These are phyloP conservation scores for Glandiceps talaboti DNA, from an alignment of 53 echinoderm and acorn worm genomes.

Conservation along the genomic window DNA sequence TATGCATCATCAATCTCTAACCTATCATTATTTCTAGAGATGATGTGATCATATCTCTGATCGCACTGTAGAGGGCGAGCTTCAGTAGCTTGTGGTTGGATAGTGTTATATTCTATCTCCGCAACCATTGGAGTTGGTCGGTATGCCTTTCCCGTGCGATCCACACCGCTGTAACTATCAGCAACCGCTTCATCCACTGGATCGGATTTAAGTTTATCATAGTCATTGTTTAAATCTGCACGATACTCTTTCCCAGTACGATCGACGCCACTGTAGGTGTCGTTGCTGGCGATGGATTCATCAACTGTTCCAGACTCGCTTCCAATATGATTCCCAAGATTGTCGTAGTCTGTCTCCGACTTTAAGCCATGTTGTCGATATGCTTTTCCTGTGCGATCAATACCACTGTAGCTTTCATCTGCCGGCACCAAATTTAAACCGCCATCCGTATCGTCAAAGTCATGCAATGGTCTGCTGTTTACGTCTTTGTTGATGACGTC, in stretches of 20 bases:
- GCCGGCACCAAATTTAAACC: too few species aligned
- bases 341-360: not conserved
- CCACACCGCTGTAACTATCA: not conserved
- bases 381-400: not conserved
- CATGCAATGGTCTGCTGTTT: too few species aligned
- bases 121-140: not conserved
- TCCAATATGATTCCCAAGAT: not conserved
- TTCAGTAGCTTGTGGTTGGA: too few species aligned
- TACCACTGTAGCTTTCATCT: not conserved
- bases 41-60: too few species aligned
- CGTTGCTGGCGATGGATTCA: not conserved
- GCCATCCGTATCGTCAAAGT: too few species aligned
- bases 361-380: not conserved
- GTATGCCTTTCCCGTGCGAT: not conserved
- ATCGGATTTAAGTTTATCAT: not conserved
- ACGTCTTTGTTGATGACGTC: too few species aligned
- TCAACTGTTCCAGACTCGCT: not conserved
- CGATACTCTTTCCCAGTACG: not conserved
- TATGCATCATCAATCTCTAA: too few species aligned
- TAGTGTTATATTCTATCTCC: not conserved
- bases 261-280: not conserved
- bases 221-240: not conserved
- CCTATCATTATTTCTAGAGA: too few species aligned
- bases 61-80: too few species aligned
- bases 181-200: too few species aligned